These are phyloP conservation scores for Pheosia gnoma DNA, from an alignment of 2,888 invertebrate genomes.

Conservation along the genomic window DNA sequence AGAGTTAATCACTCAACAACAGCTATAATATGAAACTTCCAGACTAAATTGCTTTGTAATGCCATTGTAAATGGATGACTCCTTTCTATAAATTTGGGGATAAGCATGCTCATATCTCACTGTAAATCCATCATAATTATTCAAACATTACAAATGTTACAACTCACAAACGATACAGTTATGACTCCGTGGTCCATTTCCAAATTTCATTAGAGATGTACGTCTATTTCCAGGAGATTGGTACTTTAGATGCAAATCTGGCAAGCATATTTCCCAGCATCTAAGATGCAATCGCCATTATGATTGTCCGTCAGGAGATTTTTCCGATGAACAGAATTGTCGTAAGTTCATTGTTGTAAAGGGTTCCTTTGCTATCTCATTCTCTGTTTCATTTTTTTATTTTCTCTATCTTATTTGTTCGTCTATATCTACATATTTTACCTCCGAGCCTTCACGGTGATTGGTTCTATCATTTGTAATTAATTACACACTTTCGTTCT, in stretches of 20 bases:
- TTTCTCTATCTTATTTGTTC: slow-evolving; percentile 14
- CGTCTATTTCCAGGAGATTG: slow-evolving; percentile 72
- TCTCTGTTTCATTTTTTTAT: slow-evolving; percentile 30
- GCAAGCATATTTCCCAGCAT: slow-evolving; percentile 82
- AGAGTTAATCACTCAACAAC: no score
- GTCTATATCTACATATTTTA: slow-evolving; percentile 13
- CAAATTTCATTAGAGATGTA: slow-evolving; percentile 40
- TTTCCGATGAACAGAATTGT: slow-evolving; percentile 90
- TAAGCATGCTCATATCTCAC: no score
- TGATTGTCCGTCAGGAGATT: slow-evolving; percentile 87
- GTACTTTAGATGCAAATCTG: slow-evolving; percentile 87
- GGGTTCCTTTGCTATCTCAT: slow-evolving; percentile 28
- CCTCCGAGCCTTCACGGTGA: slow-evolving; percentile 18
- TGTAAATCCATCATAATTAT: slow-evolving; percentile 8
- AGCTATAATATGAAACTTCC: no score
- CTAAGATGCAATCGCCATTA: slow-evolving; percentile 86
- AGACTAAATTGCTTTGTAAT: no score
- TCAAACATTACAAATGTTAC: slow-evolving; percentile 9
- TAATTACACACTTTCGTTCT: slow-evolving; percentile 13
- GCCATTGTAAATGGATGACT: no score
- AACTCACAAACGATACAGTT: slow-evolving; percentile 5
- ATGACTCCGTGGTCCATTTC: slow-evolving; percentile 14
- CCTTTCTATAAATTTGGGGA: no score
- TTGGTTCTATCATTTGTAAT: slow-evolving; percentile 17
- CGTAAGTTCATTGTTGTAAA: slow-evolving; percentile 83